Percentiles rank a stretch among this genome's conserved stretches.
These are phyloP conservation scores for Phodopus roborovskii DNA, from an alignment of 2,113 vertebrate genomes.

Conservation along the genomic window DNA sequence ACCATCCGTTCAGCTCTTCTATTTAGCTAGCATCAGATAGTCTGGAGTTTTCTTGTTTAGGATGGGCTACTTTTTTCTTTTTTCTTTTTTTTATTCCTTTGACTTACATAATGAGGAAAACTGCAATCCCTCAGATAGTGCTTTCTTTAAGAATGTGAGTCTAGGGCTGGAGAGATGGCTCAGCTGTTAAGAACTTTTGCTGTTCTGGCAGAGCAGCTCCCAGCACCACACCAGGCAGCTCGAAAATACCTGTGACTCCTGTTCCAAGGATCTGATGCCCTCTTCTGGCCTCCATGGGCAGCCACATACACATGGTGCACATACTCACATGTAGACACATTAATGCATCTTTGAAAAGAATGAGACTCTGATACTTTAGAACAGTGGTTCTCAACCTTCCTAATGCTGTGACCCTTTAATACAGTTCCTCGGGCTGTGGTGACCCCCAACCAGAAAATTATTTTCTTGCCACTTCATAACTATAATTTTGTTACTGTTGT, in stretches of 20 bases:
- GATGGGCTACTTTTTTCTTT: background rate
- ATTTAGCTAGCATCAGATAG: background rate
- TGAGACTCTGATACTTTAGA: background rate
- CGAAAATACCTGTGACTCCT: background rate
- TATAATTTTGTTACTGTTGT: background rate
- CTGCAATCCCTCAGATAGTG: background rate
- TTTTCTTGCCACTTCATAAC: background rate
- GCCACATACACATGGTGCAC: background rate
- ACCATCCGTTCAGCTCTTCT: background rate
- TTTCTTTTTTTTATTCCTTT: background rate
- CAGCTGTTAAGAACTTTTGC: no score
- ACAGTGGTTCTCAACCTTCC: background rate
- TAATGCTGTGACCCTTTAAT: background rate
- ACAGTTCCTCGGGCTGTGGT: background rate
- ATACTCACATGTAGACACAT: background rate
- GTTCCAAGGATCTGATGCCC: background rate
- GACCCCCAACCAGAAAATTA: background rate
- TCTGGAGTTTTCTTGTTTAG: accelerated
- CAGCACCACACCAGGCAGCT: background rate
- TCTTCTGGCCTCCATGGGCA: background rate
- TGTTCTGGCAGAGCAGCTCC: background rate
- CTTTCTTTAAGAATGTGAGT: background rate
- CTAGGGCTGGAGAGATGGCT: background rate
- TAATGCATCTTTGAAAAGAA: background rate
- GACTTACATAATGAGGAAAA: background rate